phyloP scores from a whole-genome alignment of 2,888 invertebrate genomes.

The Macrosoma leucophasiata region DNA sequence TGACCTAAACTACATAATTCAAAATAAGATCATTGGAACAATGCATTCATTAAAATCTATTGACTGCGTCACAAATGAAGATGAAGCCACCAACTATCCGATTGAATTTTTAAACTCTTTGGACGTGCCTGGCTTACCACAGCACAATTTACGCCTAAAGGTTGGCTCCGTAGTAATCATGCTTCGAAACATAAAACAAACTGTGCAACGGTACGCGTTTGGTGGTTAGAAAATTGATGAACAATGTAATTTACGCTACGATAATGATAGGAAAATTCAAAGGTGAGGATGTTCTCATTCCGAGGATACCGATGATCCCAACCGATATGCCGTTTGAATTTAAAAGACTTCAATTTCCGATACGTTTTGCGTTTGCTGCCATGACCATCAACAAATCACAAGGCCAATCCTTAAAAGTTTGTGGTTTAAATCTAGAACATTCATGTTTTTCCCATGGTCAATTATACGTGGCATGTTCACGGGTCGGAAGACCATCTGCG shows the following conservation, averaged over 20 bases:
- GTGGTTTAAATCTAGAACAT: too few species aligned
- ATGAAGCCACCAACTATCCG: constrained; percentile 30
- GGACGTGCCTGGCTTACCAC: constrained; percentile 5
- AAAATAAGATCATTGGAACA: constrained; percentile 3
- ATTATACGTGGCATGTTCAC: too few species aligned
- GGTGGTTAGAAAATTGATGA: constrained; percentile 1
- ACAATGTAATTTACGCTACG: constrained; percentile 4
- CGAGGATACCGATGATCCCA: constrained; percentile 30
- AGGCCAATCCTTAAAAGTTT: too few species aligned
- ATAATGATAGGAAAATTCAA: constrained; percentile 29
- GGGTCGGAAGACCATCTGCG: too few species aligned
- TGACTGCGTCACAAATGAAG: constrained; percentile 30
- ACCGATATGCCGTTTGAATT: constrained; percentile 28
- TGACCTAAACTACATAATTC: constrained; percentile 9
- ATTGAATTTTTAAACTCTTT: constrained; percentile 6
- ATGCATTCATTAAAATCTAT: constrained; percentile 19
- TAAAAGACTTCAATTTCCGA: constrained; percentile 26
- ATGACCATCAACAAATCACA: too few species aligned
- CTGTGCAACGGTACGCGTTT: too few species aligned
- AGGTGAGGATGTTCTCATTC: constrained; percentile 31
- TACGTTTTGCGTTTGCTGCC: constrained; percentile 28
- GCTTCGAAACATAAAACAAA: constrained; percentile 3
- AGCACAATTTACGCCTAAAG: constrained; percentile 6
- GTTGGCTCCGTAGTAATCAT: constrained; percentile 4
- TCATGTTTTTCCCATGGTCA: too few species aligned